phyloP scores from a whole-genome alignment of 2,888 invertebrate species.

The Epinotia brunnichana region DNA sequence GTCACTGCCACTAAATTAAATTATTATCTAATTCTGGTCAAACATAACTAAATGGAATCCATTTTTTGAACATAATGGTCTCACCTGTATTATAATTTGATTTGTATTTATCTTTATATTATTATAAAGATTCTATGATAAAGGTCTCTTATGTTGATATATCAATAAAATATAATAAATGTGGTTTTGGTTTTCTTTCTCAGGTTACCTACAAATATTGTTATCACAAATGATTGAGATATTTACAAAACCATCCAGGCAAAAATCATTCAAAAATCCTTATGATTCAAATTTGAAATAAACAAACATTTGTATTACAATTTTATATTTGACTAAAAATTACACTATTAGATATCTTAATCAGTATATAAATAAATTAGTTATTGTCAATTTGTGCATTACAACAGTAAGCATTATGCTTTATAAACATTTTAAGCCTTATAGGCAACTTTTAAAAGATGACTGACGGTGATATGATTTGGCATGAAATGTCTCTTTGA shows the following conservation, averaged over 20 bases:
- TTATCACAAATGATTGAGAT: neutral
- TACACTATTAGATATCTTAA: conserved; percentile 21
- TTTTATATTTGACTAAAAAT: conserved; percentile 28
- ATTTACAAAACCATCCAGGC: neutral
- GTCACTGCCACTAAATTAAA: conserved; percentile 75
- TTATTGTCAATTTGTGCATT: conserved; percentile 61
- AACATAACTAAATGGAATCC: conserved; percentile 74
- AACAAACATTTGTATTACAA: conserved; percentile 16
- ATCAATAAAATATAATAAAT: conserved; percentile 76
- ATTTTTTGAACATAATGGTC: conserved; percentile 76
- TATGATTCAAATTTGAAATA: neutral
- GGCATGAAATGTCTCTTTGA: conserved; percentile 32
- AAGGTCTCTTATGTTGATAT: conserved; percentile 78
- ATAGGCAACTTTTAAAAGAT: conserved; percentile 50
- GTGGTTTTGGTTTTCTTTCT: conserved; percentile 55
- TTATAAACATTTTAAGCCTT: conserved; percentile 48
- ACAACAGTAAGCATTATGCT: conserved; percentile 35
- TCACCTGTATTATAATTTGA: conserved; percentile 80
- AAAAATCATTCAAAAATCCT: neutral
- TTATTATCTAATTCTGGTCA: conserved; percentile 58
- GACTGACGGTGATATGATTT: conserved; percentile 34
- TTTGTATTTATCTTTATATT: conserved; percentile 74
- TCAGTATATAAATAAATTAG: conserved; percentile 48
- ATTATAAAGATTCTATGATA: conserved; percentile 76
- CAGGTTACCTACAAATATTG: neutral